A percentile compares a stretch with the other conserved stretches of the same genome.
phyloP scores from a whole-genome alignment of 2,888 invertebrate species.

The Drosophila conformis region DNA sequence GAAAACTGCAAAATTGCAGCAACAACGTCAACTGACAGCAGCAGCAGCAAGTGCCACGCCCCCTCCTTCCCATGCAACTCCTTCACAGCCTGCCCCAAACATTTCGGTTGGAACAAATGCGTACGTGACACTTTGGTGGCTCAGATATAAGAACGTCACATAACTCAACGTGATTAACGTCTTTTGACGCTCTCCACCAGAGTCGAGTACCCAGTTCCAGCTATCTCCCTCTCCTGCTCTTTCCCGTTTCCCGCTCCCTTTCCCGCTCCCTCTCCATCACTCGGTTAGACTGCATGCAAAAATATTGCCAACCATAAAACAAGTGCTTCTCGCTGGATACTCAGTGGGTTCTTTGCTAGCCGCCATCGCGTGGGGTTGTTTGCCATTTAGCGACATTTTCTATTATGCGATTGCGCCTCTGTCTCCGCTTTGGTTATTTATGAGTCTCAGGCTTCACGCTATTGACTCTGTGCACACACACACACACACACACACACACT shows the following conservation, averaged over 20 bases:
- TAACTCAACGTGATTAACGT: conserved; percentile 85
- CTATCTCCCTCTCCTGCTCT: not conserved
- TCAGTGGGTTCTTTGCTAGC: conserved; percentile 29
- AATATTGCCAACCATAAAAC: conserved; percentile 77
- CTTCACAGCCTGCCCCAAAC: conserved; percentile 13
- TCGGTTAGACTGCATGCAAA: conserved; percentile 62
- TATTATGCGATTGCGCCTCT: conserved; percentile 67
- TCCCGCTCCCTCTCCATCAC: not conserved
- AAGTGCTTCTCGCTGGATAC: conserved; percentile 55
- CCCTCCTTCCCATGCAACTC: conserved; percentile 1
- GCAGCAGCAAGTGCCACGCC: conserved; percentile 21
- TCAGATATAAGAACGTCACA: conserved; percentile 84
- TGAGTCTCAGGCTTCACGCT: conserved; percentile 23
- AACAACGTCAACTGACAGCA: conserved; percentile 54
- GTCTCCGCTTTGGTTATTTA: conserved; percentile 45
- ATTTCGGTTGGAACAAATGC: conserved; percentile 76
- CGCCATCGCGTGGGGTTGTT: conserved; percentile 38
- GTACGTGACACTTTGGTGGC: conserved; percentile 83
- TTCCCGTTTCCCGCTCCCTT: not conserved
- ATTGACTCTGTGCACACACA: conserved; percentile 21
- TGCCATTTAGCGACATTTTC: conserved; percentile 69
- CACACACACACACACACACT: not conserved
- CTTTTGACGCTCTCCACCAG: conserved; percentile 68
- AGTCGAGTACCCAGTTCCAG: conserved; percentile 3
- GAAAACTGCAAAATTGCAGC: conserved; percentile 74